Conservation (phyloP, 2,113 vertebrate species). For the Grallaria varia region DNA sequence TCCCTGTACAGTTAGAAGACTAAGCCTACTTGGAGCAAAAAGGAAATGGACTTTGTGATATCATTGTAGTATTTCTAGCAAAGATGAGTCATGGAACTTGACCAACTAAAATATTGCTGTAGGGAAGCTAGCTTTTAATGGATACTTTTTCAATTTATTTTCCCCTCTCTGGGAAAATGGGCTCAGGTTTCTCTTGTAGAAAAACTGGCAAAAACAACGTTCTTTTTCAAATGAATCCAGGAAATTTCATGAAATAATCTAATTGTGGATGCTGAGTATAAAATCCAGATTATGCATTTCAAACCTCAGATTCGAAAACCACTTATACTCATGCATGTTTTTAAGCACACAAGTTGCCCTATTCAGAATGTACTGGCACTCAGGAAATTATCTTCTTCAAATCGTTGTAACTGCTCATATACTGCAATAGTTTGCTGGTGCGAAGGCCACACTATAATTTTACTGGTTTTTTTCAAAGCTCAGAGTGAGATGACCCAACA, state of each 20-base stretch:
- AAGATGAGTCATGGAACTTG: conserved; percentile 69
- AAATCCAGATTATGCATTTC: not conserved
- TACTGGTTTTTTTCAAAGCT: not conserved
- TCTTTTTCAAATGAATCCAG: not conserved
- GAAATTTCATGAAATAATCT: conserved; percentile 7
- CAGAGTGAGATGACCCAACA: not conserved
- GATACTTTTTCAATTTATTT: not conserved
- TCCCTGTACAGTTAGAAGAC: not conserved
- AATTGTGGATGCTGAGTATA: not conserved
- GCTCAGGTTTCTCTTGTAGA: not conserved
- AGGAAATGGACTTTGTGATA: conserved; percentile 59
- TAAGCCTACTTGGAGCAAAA: conserved; percentile 26
- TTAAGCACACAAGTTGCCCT: not conserved
- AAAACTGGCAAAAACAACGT: not conserved
- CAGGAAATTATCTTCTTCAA: not conserved
- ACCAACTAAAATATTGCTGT: conserved; percentile 50
- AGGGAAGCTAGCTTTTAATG: conserved; percentile 27
- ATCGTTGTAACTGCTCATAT: not conserved
- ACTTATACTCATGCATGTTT: not conserved
- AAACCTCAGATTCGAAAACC: not conserved
- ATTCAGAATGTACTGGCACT: not conserved
- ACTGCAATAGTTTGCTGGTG: not conserved
- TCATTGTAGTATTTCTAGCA: conserved; percentile 74
- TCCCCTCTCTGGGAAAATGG: not conserved
- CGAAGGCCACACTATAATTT: not conserved